Percentiles rank a stretch among this genome's conserved stretches.
Conservation (phyloP, 2,888 invertebrate genomes). For the Orgyia antiqua region DNA sequence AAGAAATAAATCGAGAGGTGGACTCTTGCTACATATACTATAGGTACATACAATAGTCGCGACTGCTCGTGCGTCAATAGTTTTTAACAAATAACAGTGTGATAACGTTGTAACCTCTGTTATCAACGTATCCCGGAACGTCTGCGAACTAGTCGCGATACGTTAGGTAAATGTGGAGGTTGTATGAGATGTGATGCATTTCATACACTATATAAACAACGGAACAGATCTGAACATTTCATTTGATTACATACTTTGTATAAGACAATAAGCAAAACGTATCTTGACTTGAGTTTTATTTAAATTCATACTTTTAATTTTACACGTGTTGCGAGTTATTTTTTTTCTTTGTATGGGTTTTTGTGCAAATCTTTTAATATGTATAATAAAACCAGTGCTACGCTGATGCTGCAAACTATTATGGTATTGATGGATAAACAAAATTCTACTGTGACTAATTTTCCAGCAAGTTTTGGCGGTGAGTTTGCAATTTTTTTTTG, state of each 20-base stretch:
- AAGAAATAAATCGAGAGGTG: too few relatives aligned
- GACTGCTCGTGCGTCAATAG: constrained; percentile 72
- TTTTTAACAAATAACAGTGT: constrained; percentile 61
- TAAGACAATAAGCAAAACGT: constrained; percentile 33
- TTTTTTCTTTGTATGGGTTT: constrained; percentile 15
- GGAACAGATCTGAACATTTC: constrained; percentile 34
- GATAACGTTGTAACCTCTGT: constrained; percentile 71
- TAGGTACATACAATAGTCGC: constrained; percentile 41
- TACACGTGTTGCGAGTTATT: constrained; percentile 4
- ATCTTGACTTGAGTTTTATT: too few relatives aligned
- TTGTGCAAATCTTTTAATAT: constrained; percentile 27
- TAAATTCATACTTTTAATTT: constrained; percentile 11
- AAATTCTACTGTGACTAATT: constrained; percentile 61
- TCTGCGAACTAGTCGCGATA: constrained; percentile 59
- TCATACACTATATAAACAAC: constrained; percentile 54
- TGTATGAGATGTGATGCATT: constrained; percentile 40
- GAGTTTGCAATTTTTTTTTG: background rate
- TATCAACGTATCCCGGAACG: constrained; percentile 73
- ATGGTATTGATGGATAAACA: constrained; percentile 72
- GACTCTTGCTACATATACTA: constrained; percentile 19
- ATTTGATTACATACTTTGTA: constrained; percentile 43
- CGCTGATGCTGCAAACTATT: constrained; percentile 71
- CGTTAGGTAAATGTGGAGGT: constrained; percentile 44
- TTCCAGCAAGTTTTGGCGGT: constrained; percentile 38
- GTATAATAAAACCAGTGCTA: constrained; percentile 69